Conservation (phyloP, 2,797 vertebrate species). For the Aselliscus stoliczkanus region DNA sequence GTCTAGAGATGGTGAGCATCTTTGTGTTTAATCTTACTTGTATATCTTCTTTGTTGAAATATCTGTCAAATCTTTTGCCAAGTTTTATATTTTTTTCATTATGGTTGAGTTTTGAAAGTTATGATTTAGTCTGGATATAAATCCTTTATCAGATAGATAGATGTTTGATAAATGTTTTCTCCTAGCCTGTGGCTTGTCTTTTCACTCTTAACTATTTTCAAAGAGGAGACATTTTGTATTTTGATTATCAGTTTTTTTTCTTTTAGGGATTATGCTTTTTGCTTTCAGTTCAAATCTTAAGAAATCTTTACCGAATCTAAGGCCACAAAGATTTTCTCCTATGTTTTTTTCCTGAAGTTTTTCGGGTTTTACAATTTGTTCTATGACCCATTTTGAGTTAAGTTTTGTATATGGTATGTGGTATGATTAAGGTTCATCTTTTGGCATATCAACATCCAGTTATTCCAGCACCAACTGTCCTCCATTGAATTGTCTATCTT, state of each 20-base stretch:
- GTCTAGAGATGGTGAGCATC: neutral
- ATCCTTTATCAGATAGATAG: neutral
- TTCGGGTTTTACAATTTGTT: neutral
- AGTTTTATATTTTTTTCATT: neutral
- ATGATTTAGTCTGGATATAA: neutral
- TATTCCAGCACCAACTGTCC: neutral
- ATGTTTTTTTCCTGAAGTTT: neutral
- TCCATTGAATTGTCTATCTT: neutral
- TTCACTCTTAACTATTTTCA: neutral
- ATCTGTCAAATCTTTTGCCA: neutral
- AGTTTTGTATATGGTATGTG: neutral
- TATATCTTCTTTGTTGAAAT: neutral
- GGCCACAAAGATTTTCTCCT: neutral
- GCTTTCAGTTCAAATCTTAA: neutral
- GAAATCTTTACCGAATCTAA: neutral
- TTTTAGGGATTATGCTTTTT: neutral
- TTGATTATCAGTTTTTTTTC: neutral
- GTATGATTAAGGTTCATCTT: neutral
- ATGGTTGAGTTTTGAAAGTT: neutral
- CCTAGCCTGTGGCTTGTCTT: neutral
- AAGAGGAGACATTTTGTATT: neutral
- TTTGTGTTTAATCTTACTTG: neutral
- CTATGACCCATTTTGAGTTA: neutral
- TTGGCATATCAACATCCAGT: neutral
- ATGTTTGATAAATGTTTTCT: neutral